Conservation (phyloP, 2,888 invertebrate species). For the Mythimna albipuncta region DNA sequence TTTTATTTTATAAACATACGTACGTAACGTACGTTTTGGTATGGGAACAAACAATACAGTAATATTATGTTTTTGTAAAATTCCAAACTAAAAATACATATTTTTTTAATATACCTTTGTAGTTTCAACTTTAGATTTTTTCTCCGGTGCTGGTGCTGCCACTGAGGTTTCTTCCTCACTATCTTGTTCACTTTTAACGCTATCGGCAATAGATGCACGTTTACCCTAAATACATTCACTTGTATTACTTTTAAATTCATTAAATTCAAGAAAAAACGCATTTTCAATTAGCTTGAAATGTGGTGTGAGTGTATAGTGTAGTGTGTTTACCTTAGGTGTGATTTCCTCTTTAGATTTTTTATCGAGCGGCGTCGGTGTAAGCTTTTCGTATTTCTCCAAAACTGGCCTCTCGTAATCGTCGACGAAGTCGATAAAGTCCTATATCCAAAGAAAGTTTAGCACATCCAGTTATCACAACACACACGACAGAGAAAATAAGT, state of each 20-base stretch:
- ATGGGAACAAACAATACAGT: neutral
- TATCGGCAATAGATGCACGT: conserved; percentile 85
- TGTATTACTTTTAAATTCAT: conserved; percentile 49
- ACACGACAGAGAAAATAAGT: conserved; percentile 69
- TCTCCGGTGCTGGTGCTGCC: conserved; percentile 80
- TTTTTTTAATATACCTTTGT: conserved; percentile 74
- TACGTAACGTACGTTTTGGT: neutral
- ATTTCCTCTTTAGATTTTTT: conserved; percentile 88
- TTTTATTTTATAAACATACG: conserved; percentile 3
- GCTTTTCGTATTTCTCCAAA: conserved; percentile 93
- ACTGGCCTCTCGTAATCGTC: conserved; percentile 95
- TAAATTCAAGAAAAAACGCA: conserved; percentile 4
- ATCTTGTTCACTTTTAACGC: conserved; percentile 83
- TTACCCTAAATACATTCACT: conserved; percentile 77
- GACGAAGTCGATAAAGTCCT: conserved; percentile 88
- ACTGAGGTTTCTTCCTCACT: conserved; percentile 85
- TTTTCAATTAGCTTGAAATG: neutral
- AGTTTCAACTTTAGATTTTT: conserved; percentile 80
- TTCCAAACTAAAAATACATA: conserved; percentile 2
- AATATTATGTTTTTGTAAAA: conserved; percentile 5
- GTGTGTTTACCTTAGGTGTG: conserved; percentile 86
- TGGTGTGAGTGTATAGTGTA: conserved; percentile 68
- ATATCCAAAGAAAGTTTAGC: conserved; percentile 84
- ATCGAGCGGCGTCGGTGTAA: conserved; percentile 88
- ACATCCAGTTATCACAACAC: conserved; percentile 80